These are phyloP conservation scores for Onychomys arenicola DNA, from an alignment of 2,797 vertebrate species.

Conservation along the genomic window DNA sequence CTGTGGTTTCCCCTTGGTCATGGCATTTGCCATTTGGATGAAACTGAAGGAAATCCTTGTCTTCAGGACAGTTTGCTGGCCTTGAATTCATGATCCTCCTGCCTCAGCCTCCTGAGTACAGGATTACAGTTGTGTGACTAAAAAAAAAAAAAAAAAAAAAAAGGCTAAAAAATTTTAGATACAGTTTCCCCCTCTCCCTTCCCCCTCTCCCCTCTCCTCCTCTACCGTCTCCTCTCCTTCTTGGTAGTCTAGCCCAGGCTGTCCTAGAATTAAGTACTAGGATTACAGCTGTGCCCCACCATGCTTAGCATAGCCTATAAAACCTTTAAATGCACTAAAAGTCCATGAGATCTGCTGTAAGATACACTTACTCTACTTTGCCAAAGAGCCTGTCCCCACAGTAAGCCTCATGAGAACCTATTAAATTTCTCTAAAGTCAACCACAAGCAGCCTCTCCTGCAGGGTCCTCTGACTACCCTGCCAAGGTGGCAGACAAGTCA, in stretches of 20 bases:
- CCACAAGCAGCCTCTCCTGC: conserved; percentile 39
- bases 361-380: conserved; percentile 12
- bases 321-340: conserved; percentile 43
- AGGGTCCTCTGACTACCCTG: conserved; percentile 64
- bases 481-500: conserved; percentile 64
- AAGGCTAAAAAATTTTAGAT: not conserved
- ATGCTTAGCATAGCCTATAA: not conserved
- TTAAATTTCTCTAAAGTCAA: conserved; percentile 39
- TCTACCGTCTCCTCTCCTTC: too few species aligned
- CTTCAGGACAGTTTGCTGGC: not conserved
- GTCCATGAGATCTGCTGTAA: conserved; percentile 47
- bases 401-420: conserved; percentile 64
- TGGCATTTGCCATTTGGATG: not conserved
- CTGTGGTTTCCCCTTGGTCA: not conserved
- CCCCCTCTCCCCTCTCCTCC: not conserved
- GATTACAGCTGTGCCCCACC: too few species aligned
- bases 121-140: not conserved
- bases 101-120: not conserved
- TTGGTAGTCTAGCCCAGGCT: not conserved
- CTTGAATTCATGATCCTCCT: not conserved
- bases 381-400: conserved; percentile 62
- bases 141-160: not conserved
- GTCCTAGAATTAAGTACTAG: not conserved
- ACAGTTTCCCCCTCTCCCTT: too few species aligned
- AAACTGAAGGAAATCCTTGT: not conserved